These are phyloP conservation scores for Callinectes sapidus DNA, from an alignment of 2,888 invertebrate genomes.

Conservation along the genomic window DNA sequence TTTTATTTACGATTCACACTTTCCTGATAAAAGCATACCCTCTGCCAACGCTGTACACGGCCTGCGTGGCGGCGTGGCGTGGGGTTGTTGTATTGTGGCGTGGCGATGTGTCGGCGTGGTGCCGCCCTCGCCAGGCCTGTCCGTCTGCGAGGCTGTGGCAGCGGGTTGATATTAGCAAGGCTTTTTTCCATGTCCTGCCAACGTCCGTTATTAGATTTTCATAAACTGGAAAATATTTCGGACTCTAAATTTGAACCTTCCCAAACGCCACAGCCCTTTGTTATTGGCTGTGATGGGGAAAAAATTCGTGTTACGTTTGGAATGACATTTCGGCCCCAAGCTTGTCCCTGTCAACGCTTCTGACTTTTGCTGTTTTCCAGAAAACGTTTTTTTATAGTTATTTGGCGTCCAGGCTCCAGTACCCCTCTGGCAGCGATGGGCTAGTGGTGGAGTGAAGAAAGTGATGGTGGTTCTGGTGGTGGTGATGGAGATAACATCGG, in stretches of 20 bases:
- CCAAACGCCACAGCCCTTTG: slow-evolving; percentile 8
- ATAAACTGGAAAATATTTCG: slow-evolving; percentile 17
- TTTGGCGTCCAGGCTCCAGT: neutral
- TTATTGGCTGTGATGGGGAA: slow-evolving; percentile 31
- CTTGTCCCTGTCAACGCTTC: neutral
- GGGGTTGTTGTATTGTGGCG: neutral
- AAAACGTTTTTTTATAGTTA: neutral
- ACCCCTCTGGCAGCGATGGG: neutral
- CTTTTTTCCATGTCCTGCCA: neutral
- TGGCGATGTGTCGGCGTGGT: neutral
- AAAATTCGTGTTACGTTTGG: slow-evolving; percentile 25
- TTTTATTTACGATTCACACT: neutral
- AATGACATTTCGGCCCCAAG: slow-evolving; percentile 21
- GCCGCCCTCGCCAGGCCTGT: neutral
- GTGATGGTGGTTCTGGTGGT: neutral
- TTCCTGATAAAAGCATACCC: neutral
- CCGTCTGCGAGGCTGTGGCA: neutral
- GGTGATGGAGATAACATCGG: neutral
- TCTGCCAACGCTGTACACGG: neutral
- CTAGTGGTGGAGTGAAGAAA: neutral
- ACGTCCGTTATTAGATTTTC: slow-evolving; percentile 34
- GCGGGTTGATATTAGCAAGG: neutral
- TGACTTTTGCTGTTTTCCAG: slow-evolving; percentile 4
- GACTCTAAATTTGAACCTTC: neutral
- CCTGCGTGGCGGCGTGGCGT: neutral